Conservation (phyloP, 2,797 vertebrate genomes). For the Gymnothorax javanicus region DNA sequence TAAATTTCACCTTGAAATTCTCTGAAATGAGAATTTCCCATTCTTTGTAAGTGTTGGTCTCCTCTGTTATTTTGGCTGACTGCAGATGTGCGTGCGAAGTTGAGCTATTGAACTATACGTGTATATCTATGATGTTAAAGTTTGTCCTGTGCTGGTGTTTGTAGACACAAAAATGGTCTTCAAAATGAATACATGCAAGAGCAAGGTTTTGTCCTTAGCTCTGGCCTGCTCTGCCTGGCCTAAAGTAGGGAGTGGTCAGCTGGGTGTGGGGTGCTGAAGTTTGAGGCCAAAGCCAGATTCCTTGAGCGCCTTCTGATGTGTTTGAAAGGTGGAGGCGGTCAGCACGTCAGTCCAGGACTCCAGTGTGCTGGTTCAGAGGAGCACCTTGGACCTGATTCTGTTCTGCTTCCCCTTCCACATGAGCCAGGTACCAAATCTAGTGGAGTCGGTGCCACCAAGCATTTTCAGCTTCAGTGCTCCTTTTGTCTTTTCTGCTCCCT, state of each 20-base stretch:
- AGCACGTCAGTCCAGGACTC: constrained; percentile 98
- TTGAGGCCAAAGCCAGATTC: not conserved
- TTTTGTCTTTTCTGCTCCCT: not conserved
- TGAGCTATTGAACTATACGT: not conserved
- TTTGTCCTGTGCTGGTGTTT: not conserved
- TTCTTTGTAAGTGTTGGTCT: not conserved
- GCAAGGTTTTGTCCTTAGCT: not conserved
- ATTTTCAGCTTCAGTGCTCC: not conserved
- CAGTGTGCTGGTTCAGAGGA: constrained; percentile 95
- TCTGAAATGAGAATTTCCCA: not conserved
- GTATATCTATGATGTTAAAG: not conserved
- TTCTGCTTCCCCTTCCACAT: constrained; percentile 99
- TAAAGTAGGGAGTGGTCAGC: not conserved
- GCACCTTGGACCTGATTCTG: constrained; percentile 95
- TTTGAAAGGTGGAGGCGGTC: constrained; percentile 92
- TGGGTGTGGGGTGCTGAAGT: not conserved
- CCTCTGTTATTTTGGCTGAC: not conserved
- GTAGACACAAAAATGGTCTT: not conserved
- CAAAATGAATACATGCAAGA: not conserved
- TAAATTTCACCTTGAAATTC: not conserved
- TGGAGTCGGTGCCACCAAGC: not conserved
- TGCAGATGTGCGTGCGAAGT: not conserved
- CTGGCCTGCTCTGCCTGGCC: not conserved
- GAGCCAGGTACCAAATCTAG: constrained; percentile 83
- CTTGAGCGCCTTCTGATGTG: constrained; percentile 20